Evolutionary conservation across 2,113 vertebrate genomes (phyloP), one percentile per base, ranked within the genome.

Genomic region (Lepisosteus oculatus): DNA sequence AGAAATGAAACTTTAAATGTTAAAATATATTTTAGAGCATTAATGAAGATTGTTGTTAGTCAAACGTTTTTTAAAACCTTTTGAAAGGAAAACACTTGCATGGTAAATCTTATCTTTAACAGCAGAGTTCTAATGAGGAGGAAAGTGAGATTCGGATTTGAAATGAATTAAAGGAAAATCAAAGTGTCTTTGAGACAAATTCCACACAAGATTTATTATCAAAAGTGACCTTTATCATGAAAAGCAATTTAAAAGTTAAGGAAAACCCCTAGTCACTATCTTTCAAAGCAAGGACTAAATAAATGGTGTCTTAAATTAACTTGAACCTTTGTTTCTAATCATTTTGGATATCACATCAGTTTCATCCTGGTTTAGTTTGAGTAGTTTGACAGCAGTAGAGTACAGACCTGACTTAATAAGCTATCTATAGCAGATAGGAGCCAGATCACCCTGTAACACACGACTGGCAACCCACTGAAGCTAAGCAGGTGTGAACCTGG

Each of bases 401-500:
- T 85, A 79, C 54, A 83, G 85, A 87, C 88, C 88, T 88, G 81
- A 88, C 71, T 61, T 54, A 81, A 69, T 41, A 67, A 41, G 81
- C 12, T 3, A 29, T 29, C 17, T n/a, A n/a, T n/a, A n/a, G n/a
- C n/a, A n/a, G n/a, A n/a, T n/a, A n/a, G n/a, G n/a, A n/a, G n/a
- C n/a, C n/a, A n/a, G n/a, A n/a, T n/a, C n/a, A n/a, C n/a, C n/a
- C n/a, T n/a, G n/a, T n/a, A n/a, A n/a, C n/a, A n/a, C n/a, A n/a
- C n/a, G n/a, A n/a, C n/a, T n/a, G n/a, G n/a, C n/a, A n/a, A n/a
- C n/a, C n/a, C n/a, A n/a, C n/a, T n/a, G n/a, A n/a, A n/a, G n/a
- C n/a, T n/a, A 29, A 29, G 17, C 17, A 29, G 17, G 17, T 29
- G 17, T 29, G 17, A 29, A 1, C 17, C 17, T 29, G 17, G 17